phyloP scores from a whole-genome alignment of 2,113 vertebrate genomes.

The Melanerpes formicivorus region DNA sequence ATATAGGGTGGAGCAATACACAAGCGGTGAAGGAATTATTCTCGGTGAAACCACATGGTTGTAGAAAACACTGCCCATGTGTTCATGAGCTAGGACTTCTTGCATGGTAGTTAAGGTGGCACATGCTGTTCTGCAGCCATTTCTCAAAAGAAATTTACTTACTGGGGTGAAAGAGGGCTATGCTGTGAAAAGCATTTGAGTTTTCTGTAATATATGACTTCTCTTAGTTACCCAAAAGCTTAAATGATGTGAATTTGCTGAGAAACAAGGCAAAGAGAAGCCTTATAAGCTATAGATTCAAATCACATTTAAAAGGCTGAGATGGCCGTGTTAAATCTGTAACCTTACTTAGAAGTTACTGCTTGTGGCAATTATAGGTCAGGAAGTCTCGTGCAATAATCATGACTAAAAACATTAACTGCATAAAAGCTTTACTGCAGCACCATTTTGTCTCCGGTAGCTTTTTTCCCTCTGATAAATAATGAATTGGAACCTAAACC shows the following conservation, averaged over 20 bases:
- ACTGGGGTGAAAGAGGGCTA: not conserved
- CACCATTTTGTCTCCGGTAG: not conserved
- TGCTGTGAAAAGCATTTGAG: not conserved
- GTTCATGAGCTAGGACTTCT: not conserved
- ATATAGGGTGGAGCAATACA: accelerated
- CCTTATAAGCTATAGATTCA: not conserved
- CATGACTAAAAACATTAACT: constrained; percentile 35
- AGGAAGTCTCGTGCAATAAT: constrained; percentile 8
- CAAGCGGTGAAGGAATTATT: not conserved
- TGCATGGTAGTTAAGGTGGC: not conserved
- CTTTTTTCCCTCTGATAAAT: constrained; percentile 32
- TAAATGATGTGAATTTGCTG: not conserved
- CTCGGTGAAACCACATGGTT: not conserved
- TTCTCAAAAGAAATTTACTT: not conserved
- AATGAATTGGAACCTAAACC: constrained; percentile 2
- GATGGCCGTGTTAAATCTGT: not conserved
- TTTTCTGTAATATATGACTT: not conserved
- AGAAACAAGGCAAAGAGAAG: not conserved
- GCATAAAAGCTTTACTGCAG: not conserved
- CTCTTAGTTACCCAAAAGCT: not conserved
- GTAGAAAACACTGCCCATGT: not conserved
- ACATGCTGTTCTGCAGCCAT: not conserved
- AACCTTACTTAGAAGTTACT: not conserved
- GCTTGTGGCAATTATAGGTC: not conserved
- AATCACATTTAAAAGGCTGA: not conserved